Conservation (phyloP, 2,797 vertebrate genomes). For the Danio jaintianensis region DNA sequence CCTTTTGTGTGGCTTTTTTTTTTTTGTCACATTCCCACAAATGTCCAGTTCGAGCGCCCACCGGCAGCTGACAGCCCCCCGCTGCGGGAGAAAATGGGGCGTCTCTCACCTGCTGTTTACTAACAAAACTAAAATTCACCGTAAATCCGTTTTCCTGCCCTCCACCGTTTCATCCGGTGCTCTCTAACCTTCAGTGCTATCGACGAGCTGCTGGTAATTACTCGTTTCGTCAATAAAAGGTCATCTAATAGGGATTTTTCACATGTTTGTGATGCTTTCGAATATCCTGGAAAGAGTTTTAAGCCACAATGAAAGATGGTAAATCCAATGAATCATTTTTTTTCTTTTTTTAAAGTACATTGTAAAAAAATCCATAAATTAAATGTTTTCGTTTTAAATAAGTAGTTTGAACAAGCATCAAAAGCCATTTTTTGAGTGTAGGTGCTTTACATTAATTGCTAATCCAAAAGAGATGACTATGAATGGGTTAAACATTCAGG, state of each 20-base stretch:
- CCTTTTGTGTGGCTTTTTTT: slow-evolving; percentile 34
- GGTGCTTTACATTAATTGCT: too few relatives aligned
- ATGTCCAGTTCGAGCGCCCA: slow-evolving; percentile 52
- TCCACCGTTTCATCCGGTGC: background rate
- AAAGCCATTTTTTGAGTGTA: too few relatives aligned
- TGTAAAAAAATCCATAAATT: too few relatives aligned
- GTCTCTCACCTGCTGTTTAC: slow-evolving; percentile 38
- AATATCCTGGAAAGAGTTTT: background rate
- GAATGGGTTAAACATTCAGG: too few relatives aligned
- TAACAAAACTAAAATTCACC: slow-evolving; percentile 5
- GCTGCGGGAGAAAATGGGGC: background rate
- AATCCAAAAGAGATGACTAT: too few relatives aligned
- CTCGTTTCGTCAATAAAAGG: background rate
- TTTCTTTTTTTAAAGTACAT: too few relatives aligned
- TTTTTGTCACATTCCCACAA: slow-evolving; percentile 58
- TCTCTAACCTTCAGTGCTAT: background rate
- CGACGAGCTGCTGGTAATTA: background rate
- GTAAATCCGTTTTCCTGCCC: background rate
- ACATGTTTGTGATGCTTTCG: background rate
- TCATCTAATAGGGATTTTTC: slow-evolving; percentile 6
- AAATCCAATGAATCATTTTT: too few relatives aligned
- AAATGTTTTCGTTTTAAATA: too few relatives aligned
- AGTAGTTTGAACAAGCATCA: too few relatives aligned
- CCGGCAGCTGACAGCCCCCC: slow-evolving; percentile 52
- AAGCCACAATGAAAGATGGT: too few relatives aligned